These are phyloP conservation scores for Epinotia bilunana DNA, from an alignment of 2,888 invertebrate genomes.

Conservation along the genomic window DNA sequence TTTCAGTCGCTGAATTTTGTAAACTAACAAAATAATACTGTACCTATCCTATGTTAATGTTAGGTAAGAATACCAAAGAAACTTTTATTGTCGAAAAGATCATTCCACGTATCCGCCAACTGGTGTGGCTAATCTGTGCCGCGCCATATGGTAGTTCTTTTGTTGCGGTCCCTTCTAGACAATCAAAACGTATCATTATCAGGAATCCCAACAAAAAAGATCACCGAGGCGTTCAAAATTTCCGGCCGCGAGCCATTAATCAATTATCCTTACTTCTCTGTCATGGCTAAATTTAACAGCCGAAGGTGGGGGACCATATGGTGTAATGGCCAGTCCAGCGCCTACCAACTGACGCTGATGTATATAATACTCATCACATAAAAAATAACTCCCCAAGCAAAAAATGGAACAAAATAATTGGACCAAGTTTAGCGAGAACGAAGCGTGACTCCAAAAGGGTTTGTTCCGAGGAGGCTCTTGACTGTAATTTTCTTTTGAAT, in stretches of 20 bases:
- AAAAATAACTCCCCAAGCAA: slow-evolving; percentile 64
- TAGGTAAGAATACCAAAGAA: background rate
- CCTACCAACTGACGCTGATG: slow-evolving; percentile 81
- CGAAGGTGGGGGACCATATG: slow-evolving; percentile 74
- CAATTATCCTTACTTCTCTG: slow-evolving; percentile 79
- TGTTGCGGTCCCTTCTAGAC: slow-evolving; percentile 67
- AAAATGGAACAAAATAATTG: slow-evolving; percentile 77
- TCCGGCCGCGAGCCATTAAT: slow-evolving; percentile 79
- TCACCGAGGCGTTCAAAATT: slow-evolving; percentile 76
- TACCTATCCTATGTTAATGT: too few species aligned
- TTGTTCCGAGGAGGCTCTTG: slow-evolving; percentile 76
- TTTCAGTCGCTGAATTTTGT: too few species aligned
- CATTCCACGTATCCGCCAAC: slow-evolving; percentile 53
- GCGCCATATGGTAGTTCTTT: slow-evolving; percentile 74
- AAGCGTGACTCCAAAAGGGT: slow-evolving; percentile 80
- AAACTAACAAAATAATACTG: too few species aligned
- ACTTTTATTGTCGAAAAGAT: slow-evolving; percentile 3
- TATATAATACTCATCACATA: slow-evolving; percentile 73
- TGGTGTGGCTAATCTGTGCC: slow-evolving; percentile 68
- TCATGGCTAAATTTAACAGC: slow-evolving; percentile 75
- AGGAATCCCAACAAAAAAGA: slow-evolving; percentile 75
- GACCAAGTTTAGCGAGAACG: slow-evolving; percentile 76
- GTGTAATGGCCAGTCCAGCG: slow-evolving; percentile 66
- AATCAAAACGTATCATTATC: slow-evolving; percentile 82
- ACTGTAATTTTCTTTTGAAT: slow-evolving; percentile 81